Evolutionary conservation across 64 coral and sea anemone genomes (phyloP).

Genomic region (Catalaphyllia jardinei): DNA sequence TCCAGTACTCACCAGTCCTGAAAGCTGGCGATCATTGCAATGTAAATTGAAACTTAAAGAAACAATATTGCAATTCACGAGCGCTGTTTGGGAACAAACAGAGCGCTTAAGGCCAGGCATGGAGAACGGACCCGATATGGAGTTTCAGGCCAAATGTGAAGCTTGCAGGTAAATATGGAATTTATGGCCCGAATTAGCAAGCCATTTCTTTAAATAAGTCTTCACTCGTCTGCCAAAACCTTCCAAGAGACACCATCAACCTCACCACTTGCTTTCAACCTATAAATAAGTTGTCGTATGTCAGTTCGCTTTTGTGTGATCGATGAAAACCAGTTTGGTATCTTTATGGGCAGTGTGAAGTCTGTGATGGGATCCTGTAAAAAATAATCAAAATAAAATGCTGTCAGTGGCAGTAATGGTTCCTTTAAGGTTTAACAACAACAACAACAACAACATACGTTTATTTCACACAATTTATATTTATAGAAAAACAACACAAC

Average conservation of each 20-base stretch:
- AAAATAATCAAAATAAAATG: neutral
- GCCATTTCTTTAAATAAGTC: neutral
- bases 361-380: slow-evolving; percentile 61
- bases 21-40: too few relatives aligned
- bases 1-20: too few relatives aligned
- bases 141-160: too few relatives aligned
- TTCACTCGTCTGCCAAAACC: neutral
- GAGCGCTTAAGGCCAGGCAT: too few relatives aligned
- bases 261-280: neutral
- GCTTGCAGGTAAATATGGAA: neutral
- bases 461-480: neutral
- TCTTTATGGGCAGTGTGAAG: slow-evolving; percentile 42
- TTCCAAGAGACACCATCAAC: neutral
- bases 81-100: too few relatives aligned
- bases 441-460: neutral
- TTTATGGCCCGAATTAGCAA: neutral
- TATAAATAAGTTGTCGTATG: slow-evolving; percentile 42
- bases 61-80: too few relatives aligned
- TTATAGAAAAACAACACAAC: too few relatives aligned
- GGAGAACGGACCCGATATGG: too few relatives aligned
- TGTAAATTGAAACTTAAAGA: too few relatives aligned
- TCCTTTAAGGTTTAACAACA: too few relatives aligned
- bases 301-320: slow-evolving; percentile 49
- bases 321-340: slow-evolving; percentile 35
- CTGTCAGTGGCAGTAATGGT: too few relatives aligned